Base-by-base conservation (phyloP, 2,113 vertebrate genomes). In the Cochlearius cochlearius region DNA sequence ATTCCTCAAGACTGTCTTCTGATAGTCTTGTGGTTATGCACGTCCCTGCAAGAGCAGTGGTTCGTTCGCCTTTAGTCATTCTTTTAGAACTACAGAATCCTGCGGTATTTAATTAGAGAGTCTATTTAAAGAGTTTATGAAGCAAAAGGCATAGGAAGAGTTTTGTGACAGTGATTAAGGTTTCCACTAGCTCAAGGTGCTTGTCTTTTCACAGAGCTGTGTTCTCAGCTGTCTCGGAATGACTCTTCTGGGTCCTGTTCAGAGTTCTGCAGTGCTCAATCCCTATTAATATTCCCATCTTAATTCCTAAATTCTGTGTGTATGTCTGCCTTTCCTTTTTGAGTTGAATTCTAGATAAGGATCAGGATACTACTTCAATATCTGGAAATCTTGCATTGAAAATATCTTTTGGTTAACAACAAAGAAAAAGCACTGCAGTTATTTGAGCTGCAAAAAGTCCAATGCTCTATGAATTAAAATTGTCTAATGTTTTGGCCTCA, bases 51-150 rank as follows among this genome's bases (percentile, higher is more conserved):
- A 86, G 59, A 83, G 38, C 18, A 86, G 39, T 9, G 15, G n/a
- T 30, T 72, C 3, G 0, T 29, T 72, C 3, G 0, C 23, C 30
- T 87, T 90, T 21, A 68, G 63, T 47, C 25, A 18, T 82, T 63
- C 88, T 27, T 13, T 10, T 32, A 43, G 64, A 88, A 71, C 7
- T 0, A 3, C 5, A 56, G 71, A 60, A 62, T 34, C 7, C 8
- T 69, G 47, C 2, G 4, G 26, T 67, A 69, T 26, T 92, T 87
- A 36, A 58, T 60, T 62, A 66, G 34, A 25, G 79, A 72, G 2
- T 12, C 79, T 52, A 36, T 86, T 86, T 68, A n/a, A 67, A 85
- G 19, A 18, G 9, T 55, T 86, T 63, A 83, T 59, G 75, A 86
- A 80, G 52, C 27, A 67, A 47, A 89, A 90, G 29, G 7, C 22